These are phyloP conservation scores for Miichthys miiuy DNA, from an alignment of 2,797 vertebrate genomes.

Conservation along the genomic window DNA sequence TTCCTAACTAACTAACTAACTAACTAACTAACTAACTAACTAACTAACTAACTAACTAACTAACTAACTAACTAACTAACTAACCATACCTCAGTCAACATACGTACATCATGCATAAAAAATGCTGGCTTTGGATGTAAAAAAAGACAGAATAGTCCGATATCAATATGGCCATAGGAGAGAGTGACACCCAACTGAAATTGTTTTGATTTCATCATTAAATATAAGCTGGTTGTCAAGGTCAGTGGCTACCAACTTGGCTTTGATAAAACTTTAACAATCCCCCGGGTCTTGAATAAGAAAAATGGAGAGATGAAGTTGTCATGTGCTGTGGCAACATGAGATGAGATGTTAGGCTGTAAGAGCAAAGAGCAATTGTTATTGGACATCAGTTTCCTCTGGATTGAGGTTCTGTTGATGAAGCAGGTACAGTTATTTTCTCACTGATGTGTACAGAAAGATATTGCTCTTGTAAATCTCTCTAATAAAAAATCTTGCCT, in stretches of 20 bases:
- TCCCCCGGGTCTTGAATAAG: background rate
- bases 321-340: background rate
- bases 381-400: slow-evolving; percentile 17
- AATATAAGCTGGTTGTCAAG: background rate
- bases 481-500: slow-evolving; percentile 16
- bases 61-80: too few species aligned
- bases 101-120: background rate
- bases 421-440: slow-evolving; percentile 10
- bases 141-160: background rate
- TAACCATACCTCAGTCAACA: background rate
- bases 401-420: slow-evolving; percentile 2
- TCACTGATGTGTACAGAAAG: slow-evolving; percentile 1
- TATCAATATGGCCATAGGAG: background rate
- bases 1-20: background rate
- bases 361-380: background rate
- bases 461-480: slow-evolving; percentile 24
- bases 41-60: background rate
- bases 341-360: background rate
- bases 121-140: background rate
- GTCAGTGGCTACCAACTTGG: background rate
- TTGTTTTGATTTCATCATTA: background rate
- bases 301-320: background rate
- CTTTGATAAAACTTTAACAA: background rate
- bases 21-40: too few species aligned
- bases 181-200: background rate